A percentile compares a stretch with the other conserved stretches of the same genome.
These are phyloP conservation scores for Marmota flaviventris DNA, from an alignment of 2,113 vertebrate genomes.

Conservation along the genomic window DNA sequence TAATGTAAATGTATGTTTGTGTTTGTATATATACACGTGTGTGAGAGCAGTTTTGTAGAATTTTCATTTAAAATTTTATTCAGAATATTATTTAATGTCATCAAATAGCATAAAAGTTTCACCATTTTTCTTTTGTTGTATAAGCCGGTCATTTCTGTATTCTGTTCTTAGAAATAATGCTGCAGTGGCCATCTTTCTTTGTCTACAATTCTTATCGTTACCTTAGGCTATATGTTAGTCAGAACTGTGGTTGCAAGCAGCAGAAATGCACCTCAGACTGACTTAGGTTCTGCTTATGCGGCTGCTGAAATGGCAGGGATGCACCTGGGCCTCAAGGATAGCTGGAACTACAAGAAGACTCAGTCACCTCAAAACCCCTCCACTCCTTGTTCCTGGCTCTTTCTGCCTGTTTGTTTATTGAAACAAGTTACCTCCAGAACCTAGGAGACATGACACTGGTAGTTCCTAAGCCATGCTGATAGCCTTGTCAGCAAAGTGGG, in stretches of 20 bases:
- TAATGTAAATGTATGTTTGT: background rate
- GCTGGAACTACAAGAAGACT: background rate
- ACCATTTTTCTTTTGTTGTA: conserved; percentile 40
- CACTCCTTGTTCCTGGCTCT: background rate
- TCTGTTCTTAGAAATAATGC: background rate
- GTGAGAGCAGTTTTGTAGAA: background rate
- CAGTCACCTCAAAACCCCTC: background rate
- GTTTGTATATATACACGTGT: background rate
- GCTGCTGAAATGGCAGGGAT: background rate
- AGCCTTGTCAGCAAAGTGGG: background rate
- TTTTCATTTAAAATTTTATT: conserved; percentile 59
- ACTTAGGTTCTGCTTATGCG: background rate
- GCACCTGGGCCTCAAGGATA: background rate
- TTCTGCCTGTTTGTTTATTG: background rate
- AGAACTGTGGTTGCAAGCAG: background rate
- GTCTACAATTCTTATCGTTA: conserved; percentile 3
- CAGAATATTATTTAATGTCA: conserved; percentile 8
- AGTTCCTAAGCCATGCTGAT: background rate
- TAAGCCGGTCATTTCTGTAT: background rate
- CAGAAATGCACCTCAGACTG: background rate
- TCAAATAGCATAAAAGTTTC: background rate
- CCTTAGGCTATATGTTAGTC: background rate
- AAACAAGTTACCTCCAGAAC: background rate
- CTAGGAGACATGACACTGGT: background rate
- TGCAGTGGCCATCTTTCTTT: conserved; percentile 16